Base-by-base conservation (phyloP, 2,113 vertebrate genomes). In the Bufo bufo region DNA sequence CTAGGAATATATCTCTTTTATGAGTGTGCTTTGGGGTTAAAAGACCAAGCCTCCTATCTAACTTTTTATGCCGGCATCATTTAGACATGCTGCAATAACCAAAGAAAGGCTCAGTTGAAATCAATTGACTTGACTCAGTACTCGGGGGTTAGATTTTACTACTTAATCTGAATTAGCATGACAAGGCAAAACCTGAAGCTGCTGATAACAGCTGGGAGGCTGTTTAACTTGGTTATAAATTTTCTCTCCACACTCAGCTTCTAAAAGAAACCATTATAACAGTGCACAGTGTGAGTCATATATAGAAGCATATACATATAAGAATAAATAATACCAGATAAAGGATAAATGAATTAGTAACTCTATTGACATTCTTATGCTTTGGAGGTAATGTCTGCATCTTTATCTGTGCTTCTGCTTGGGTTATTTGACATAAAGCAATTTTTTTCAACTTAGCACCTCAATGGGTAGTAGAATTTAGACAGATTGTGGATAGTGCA, bases 401-500 rank as follows among this genome's bases (percentile, higher is more conserved):
- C 90, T 92, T 90, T 92, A 90, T 89, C 91, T 92, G 94, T 94
- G 92, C 92, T 95, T 95, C 95, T 95, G 95, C 94, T 92, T 94
- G 95, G 94, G 93, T 94, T 95, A 93, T 93, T 94, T 89, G 87
- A 90, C 93, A 95, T 95, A 95, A 95, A 95, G 94, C 94, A n/a
- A n/a, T n/a, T n/a, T n/a, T n/a, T n/a, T n/a, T n/a, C n/a, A n/a
- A n/a, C n/a, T n/a, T n/a, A n/a, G n/a, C 88, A 89, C 90, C 88
- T 94, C 93, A 95, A 94, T 94, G 93, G 93, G 90, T 88, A 94
- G 92, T 94, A 93, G 92, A 93, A 95, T 95, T 94, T 93, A 94
- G 94, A 95, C 94, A 96, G 94, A 96, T 95, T 95, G 94, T 90
- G 92, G 94, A 90, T 95, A 96, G 94, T 93, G 94, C 90, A 93